Percentiles rank a stretch among this genome's conserved stretches.
Evolutionary conservation across 1,140 invertebrate species (phyloP).

Genomic region (Drosophila auraria): DNA sequence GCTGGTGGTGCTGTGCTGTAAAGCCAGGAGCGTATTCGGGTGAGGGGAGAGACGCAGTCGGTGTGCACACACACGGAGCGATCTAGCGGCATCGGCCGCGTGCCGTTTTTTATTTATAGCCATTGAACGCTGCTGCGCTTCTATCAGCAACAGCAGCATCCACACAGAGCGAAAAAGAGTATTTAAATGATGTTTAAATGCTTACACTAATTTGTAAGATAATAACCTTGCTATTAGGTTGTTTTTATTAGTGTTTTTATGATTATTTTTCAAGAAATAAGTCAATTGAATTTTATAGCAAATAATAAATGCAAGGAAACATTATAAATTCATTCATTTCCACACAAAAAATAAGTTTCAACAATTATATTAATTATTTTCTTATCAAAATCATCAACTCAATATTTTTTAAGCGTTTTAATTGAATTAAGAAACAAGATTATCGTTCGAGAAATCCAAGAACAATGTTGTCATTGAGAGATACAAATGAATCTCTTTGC

Average conservation of each 20-base stretch:
- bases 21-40: conserved; percentile 4
- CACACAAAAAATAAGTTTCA: too few relatives aligned
- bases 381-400: neutral
- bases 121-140: conserved; percentile 51
- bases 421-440: neutral
- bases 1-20: conserved; percentile 21
- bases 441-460: too few relatives aligned
- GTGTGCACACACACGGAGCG: conserved; percentile 38
- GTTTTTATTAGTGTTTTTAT: neutral
- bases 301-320: too few relatives aligned
- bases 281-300: too few relatives aligned
- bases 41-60: neutral
- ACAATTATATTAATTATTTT: neutral
- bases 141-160: conserved; percentile 42
- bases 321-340: too few relatives aligned
- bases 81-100: conserved; percentile 51
- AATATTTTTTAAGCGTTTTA: neutral
- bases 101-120: conserved; percentile 78
- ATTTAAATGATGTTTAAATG: neutral
- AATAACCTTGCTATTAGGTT: neutral
- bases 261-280: too few relatives aligned
- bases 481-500: neutral
- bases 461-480: neutral
- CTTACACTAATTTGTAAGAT: neutral
- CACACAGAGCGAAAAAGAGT: conserved; percentile 4